phyloP scores from a whole-genome alignment of 1,140 invertebrate species.

The Hyphantria cunea region DNA sequence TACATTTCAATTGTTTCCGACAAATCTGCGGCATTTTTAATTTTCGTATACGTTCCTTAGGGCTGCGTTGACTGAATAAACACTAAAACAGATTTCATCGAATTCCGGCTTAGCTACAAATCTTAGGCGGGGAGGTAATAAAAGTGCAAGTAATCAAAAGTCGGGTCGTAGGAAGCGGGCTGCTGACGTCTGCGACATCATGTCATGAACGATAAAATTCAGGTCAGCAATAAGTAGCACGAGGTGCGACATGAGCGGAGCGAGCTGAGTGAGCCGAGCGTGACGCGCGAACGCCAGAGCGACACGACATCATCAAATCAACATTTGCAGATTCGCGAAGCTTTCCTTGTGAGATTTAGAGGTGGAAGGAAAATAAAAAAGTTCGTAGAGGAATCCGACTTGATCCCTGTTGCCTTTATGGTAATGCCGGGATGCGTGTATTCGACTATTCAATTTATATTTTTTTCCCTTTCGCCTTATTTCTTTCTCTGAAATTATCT shows the following conservation, averaged over 20 bases:
- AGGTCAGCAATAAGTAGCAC: conserved; percentile 37
- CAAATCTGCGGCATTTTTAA: conserved; percentile 15
- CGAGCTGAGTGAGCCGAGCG: conserved; percentile 23
- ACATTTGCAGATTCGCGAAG: conserved; percentile 81
- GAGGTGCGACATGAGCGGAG: conserved; percentile 7
- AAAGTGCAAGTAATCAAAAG: conserved; percentile 33
- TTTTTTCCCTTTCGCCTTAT: conserved; percentile 78
- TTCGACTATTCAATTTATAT: conserved; percentile 82
- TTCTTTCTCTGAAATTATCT: conserved; percentile 80
- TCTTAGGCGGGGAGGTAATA: conserved; percentile 23
- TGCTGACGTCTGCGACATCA: conserved; percentile 25
- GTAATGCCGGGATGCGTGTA: conserved; percentile 81
- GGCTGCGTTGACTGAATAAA: conserved; percentile 26
- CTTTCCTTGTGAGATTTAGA: conserved; percentile 79
- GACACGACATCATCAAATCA: conserved; percentile 80
- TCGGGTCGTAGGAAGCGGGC: conserved; percentile 8
- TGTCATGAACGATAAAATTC: conserved; percentile 31
- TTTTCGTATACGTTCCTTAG: conserved; percentile 9
- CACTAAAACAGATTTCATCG: conserved; percentile 21
- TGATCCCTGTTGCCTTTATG: conserved; percentile 81
- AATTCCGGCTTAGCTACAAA: conserved; percentile 19
- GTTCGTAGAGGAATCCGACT: conserved; percentile 78
- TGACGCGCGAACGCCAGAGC: conserved; percentile 32
- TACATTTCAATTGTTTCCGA: conserved; percentile 27
- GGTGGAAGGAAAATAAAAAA: conserved; percentile 81